A percentile compares a stretch with the other conserved stretches of the same genome.
These are phyloP conservation scores for Pollimyrus isidori DNA, from an alignment of 2,113 vertebrate species.

Conservation along the genomic window DNA sequence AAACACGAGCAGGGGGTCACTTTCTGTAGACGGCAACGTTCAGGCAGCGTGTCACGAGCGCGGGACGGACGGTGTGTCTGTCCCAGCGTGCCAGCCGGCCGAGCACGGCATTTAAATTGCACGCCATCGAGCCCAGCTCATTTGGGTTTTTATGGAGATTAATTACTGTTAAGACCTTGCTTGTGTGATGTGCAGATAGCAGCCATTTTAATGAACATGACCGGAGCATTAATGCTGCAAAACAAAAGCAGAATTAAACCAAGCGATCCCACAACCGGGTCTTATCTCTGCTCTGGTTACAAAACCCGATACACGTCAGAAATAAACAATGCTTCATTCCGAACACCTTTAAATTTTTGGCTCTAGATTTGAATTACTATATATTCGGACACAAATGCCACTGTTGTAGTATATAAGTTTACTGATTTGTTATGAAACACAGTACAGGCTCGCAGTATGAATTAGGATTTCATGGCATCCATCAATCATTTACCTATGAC, in stretches of 20 bases:
- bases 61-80: slow-evolving; percentile 76
- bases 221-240: slow-evolving; percentile 59
- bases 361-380: background rate
- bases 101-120: slow-evolving; percentile 73
- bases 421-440: background rate
- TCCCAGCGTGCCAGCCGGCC: slow-evolving; percentile 60
- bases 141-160: slow-evolving; percentile 92
- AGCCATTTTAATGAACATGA: slow-evolving; percentile 71
- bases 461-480: background rate
- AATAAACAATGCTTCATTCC: slow-evolving; percentile 34
- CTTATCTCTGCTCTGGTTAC: slow-evolving; percentile 56
- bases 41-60: slow-evolving; percentile 93
- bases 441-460: background rate
- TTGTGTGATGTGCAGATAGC: slow-evolving; percentile 67
- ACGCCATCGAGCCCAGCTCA: slow-evolving; percentile 73
- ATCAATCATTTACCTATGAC: background rate
- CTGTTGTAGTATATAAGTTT: background rate
- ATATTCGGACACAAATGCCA: background rate
- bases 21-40: slow-evolving; percentile 43
- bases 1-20: background rate
- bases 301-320: slow-evolving; percentile 65
- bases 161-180: slow-evolving; percentile 82
- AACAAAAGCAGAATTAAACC: slow-evolving; percentile 46
- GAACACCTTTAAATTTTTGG: background rate
- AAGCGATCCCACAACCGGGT: slow-evolving; percentile 48